A percentile compares a stretch with the other conserved stretches of the same genome.
Conservation (phyloP, 2,888 invertebrate species). For the Cosmia pyralina region DNA sequence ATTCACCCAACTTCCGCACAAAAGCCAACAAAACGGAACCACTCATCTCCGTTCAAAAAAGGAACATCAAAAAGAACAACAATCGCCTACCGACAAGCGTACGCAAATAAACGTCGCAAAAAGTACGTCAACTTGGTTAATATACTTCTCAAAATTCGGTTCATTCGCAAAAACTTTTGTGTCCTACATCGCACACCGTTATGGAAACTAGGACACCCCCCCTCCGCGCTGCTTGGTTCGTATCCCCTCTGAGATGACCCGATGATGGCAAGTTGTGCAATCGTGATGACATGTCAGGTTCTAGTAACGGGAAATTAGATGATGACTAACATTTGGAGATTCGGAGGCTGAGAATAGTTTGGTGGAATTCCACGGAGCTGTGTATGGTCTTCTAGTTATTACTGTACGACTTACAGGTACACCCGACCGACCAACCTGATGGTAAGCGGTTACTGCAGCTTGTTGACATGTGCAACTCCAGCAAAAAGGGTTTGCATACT, state of each 20-base stretch:
- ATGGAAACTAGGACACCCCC: slow-evolving; percentile 56
- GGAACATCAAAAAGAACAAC: slow-evolving; percentile 20
- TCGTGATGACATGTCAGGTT: slow-evolving; percentile 69
- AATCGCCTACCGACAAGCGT: slow-evolving; percentile 10
- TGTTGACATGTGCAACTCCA: not conserved
- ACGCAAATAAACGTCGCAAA: slow-evolving; percentile 45
- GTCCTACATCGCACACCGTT: slow-evolving; percentile 66
- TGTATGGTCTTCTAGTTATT: not conserved
- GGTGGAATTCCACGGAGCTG: slow-evolving; percentile 16
- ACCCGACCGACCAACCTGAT: not conserved
- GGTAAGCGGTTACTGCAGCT: not conserved
- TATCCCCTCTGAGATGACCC: slow-evolving; percentile 54
- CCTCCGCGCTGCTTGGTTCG: not conserved
- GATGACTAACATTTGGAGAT: slow-evolving; percentile 49
- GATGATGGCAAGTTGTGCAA: slow-evolving; percentile 74
- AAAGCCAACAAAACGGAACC: slow-evolving; percentile 26
- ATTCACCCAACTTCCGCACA: not conserved
- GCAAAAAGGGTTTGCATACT: too few species aligned
- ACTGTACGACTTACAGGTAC: not conserved
- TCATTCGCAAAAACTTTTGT: slow-evolving; percentile 62
- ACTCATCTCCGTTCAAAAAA: slow-evolving; percentile 16
- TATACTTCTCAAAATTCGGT: slow-evolving; percentile 57
- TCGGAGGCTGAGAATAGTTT: slow-evolving; percentile 23
- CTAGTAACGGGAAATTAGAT: slow-evolving; percentile 66
- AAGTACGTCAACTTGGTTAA: slow-evolving; percentile 37